Evolutionary conservation across 2,113 vertebrate genomes (phyloP).

Genomic region (Dromaius novaehollandiae): DNA sequence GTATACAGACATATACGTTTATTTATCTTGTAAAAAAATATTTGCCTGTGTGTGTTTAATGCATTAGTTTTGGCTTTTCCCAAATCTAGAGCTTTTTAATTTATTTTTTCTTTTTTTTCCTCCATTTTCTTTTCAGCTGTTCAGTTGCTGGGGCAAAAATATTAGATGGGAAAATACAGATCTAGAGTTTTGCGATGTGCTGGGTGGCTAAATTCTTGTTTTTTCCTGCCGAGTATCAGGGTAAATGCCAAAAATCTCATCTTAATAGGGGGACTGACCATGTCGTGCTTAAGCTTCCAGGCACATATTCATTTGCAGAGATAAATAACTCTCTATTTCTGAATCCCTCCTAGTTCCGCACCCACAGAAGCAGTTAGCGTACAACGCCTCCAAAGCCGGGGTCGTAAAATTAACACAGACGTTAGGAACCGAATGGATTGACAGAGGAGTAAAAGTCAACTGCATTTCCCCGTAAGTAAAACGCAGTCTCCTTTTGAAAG

Average conservation of each 20-base stretch:
- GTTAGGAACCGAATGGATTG: slow-evolving; percentile 80
- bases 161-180: neutral
- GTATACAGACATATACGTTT: neutral
- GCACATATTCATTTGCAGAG: neutral
- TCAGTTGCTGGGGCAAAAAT: neutral
- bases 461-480: slow-evolving; percentile 85
- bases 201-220: neutral
- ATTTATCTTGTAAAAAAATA: neutral
- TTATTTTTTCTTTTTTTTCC: neutral
- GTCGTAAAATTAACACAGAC: slow-evolving; percentile 85
- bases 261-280: neutral
- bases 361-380: slow-evolving; percentile 84
- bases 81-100: neutral
- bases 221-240: neutral
- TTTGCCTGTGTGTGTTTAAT: neutral
- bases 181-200: neutral
- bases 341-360: slow-evolving; percentile 74
- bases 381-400: slow-evolving; percentile 81
- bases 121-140: neutral
- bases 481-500: neutral
- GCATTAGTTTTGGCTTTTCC: neutral
- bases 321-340: slow-evolving; percentile 40
- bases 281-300: neutral
- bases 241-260: neutral
- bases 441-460: slow-evolving; percentile 80